Evolutionary conservation across 2,113 vertebrate genomes (phyloP).

Genomic region (Anas platyrhynchos): DNA sequence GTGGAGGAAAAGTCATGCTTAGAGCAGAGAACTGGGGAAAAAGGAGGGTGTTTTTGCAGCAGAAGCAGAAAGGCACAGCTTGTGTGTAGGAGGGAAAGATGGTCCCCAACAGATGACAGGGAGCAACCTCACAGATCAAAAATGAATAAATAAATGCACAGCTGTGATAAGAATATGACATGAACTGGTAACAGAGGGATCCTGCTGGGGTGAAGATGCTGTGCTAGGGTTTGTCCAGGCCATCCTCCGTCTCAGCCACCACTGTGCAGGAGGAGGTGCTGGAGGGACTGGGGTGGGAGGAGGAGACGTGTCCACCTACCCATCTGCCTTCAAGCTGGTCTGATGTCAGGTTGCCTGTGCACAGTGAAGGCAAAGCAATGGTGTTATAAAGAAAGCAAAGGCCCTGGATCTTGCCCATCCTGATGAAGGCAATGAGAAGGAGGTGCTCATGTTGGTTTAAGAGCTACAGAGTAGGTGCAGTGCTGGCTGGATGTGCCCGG

Average conservation of each 20-base stretch:
- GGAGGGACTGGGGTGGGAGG: background rate
- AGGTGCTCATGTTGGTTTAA: background rate
- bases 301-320: too few relatives aligned
- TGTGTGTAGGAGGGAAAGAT: constrained; percentile 23
- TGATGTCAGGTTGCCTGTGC: background rate
- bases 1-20: background rate
- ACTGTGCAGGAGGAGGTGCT: accelerated
- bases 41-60: background rate
- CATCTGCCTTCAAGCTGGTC: background rate
- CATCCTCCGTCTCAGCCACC: background rate
- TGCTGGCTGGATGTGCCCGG: background rate
- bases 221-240: background rate
- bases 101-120: background rate
- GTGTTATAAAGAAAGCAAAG: background rate
- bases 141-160: background rate
- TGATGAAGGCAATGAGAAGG: background rate
- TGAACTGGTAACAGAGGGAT: background rate
- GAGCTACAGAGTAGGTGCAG: accelerated
- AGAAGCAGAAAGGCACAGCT: background rate
- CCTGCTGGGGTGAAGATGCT: background rate
- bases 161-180: background rate
- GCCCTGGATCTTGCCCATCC: background rate
- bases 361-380: background rate
- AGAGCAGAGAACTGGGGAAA: background rate
- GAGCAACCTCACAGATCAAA: background rate